A percentile compares a stretch with the other conserved stretches of the same genome.
phyloP scores from a whole-genome alignment of 2,888 invertebrate species.

The Metallyticus violacea region DNA sequence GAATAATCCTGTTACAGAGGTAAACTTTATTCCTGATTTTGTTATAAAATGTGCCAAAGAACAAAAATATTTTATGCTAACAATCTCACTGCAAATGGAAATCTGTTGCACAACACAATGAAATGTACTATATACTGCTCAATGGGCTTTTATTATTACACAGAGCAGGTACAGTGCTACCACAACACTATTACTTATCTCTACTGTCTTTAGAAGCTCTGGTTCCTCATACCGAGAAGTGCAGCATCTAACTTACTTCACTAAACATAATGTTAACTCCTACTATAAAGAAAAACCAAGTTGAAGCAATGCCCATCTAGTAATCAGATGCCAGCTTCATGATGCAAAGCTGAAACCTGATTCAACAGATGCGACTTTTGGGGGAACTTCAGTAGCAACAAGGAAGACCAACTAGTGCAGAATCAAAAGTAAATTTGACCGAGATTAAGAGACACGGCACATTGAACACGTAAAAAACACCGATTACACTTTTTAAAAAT shows the following conservation, averaged over 20 bases:
- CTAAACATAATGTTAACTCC: background rate
- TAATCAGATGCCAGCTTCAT: background rate
- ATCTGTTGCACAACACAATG: no score
- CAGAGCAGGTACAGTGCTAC: background rate
- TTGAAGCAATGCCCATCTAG: conserved; percentile 3
- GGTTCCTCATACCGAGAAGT: conserved; percentile 21
- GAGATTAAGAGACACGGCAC: conserved; percentile 23
- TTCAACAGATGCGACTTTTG: background rate
- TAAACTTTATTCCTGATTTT: no score
- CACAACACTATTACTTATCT: background rate
- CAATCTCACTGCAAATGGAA: no score
- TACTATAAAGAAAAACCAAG: conserved; percentile 8
- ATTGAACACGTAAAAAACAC: conserved; percentile 35
- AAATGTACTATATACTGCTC: no score
- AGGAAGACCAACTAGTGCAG: conserved; percentile 33
- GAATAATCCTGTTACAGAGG: no score
- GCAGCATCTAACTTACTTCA: background rate
- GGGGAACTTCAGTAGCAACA: background rate
- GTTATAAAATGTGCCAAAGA: no score
- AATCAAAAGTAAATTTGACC: conserved; percentile 17
- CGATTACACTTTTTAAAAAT: conserved; percentile 32
- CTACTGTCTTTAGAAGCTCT: conserved; percentile 32
- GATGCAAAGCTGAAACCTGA: background rate
- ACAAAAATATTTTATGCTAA: no score
- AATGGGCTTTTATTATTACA: background rate